phyloP scores from a whole-genome alignment of 2,113 vertebrate genomes.

The Syngnathoides biaculeatus region DNA sequence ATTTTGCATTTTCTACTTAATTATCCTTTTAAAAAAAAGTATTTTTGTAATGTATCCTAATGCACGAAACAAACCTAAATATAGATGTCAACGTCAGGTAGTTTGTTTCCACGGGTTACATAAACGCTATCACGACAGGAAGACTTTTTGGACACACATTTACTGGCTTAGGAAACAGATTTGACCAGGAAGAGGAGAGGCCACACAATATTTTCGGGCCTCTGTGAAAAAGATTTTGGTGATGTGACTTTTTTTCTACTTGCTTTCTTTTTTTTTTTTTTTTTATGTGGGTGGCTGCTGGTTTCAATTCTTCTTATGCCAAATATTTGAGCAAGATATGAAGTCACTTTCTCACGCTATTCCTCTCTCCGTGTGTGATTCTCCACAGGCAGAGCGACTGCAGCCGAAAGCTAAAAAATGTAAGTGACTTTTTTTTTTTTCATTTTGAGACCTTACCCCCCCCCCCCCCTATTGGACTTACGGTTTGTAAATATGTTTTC shows the following conservation, averaged over 20 bases:
- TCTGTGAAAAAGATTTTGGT: neutral
- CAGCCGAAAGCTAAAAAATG: conserved; percentile 91
- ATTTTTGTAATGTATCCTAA: neutral
- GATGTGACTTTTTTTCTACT: neutral
- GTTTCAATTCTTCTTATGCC: conserved; percentile 11
- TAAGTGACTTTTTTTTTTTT: conserved; percentile 74
- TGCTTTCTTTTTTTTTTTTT: too few species aligned
- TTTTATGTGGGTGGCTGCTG: neutral
- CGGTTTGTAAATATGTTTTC: too few species aligned
- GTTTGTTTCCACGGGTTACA: neutral
- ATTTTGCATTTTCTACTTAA: neutral
- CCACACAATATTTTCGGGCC: neutral
- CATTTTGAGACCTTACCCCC: conserved; percentile 10
- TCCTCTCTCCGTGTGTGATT: conserved; percentile 17
- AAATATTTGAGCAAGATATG: conserved; percentile 12
- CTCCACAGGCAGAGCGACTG: conserved; percentile 79
- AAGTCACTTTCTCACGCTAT: conserved; percentile 21
- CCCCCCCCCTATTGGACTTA: neutral
- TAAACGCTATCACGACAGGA: neutral
- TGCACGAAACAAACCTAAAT: neutral
- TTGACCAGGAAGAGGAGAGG: neutral
- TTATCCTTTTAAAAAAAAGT: neutral
- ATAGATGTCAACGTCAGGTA: neutral
- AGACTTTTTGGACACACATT: neutral
- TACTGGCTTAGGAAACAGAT: neutral